Base-by-base conservation (phyloP, 37 sponge, comb jelly and placozoan genomes). In the Cliona cf. orientalis region DNA sequence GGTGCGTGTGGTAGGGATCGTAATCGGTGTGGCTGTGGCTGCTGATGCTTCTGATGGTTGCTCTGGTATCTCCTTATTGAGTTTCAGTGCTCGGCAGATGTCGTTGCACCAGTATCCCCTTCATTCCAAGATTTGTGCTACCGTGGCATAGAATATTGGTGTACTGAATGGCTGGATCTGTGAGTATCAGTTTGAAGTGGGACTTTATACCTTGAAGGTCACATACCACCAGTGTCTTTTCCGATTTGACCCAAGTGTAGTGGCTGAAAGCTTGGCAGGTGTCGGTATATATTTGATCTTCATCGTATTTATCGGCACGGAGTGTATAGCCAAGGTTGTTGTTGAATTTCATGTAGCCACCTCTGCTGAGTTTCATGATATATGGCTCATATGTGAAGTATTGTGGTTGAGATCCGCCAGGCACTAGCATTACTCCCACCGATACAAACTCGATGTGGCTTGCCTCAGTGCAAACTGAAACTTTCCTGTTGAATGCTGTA, bases 161-260 rank as follows among this genome's bases (percentile, higher is more conserved):
- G 58, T 17, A 74, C 4, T 74, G 75, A 2, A 74, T 57, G 38
- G 75, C 57, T 34, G 75, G 75, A 31, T 74, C 75, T 2, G 75
- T 74, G 23, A 74, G 58, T 3, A 33, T 31, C 25, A 74, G 35
- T 29, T 23, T 29, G 19, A 22, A 33, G 1, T 36, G 58, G 11
- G 23, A 56, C 57, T 57, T 28, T 2, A 49, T 33, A 34, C 75
- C 75, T 19, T 74, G 75, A 33, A 55, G 19, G 39, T 74, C 75
- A 56, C 75, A 74, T 1, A 74, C 59, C 37, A 74, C 6, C 35
- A 57, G 34, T 14, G n/a, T 55, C 58, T 74, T 22, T 2, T 49
- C 6, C 28, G 75, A 74, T 29, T 74, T 55, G 58, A 53, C 59
- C 75, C 75, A 74, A 4, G 75, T 74, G 58, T 74, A 74, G 38